These are phyloP conservation scores for Pseudomugil tenellus DNA, from an alignment of 2,797 vertebrate species.

Conservation along the genomic window DNA sequence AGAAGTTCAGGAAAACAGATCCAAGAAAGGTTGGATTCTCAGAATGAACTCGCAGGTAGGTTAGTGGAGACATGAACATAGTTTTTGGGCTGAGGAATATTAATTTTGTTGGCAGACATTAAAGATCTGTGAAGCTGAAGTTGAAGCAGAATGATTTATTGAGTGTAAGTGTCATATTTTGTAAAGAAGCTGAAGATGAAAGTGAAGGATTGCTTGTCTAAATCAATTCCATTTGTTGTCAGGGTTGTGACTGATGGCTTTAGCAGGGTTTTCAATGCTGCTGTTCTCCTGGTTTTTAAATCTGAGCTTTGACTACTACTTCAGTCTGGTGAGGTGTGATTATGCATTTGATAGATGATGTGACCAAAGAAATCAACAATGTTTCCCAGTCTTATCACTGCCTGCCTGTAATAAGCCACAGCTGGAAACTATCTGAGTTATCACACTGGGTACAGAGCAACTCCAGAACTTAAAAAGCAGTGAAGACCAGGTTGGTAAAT, in stretches of 20 bases:
- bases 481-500: not conserved
- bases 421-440: not conserved
- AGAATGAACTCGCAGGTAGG: not conserved
- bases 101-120: conserved; percentile 38
- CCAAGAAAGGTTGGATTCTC: too few relatives aligned
- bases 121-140: conserved; percentile 40
- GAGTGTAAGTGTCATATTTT: conserved; percentile 19
- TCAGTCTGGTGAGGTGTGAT: conserved; percentile 16
- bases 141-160: conserved; percentile 48
- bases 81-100: conserved; percentile 43
- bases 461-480: not conserved
- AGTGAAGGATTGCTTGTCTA: conserved; percentile 42
- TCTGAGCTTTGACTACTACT: conserved; percentile 13
- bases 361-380: conserved; percentile 11
- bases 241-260: conserved; percentile 39
- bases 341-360: conserved; percentile 5
- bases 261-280: conserved; percentile 25
- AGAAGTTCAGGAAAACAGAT: too few relatives aligned
- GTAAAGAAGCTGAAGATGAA: conserved; percentile 36
- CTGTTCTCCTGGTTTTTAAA: conserved; percentile 20
- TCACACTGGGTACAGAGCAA: conserved; percentile 4
- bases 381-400: conserved; percentile 22
- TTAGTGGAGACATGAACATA: conserved; percentile 27
- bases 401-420: not conserved
- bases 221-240: conserved; percentile 37